Conservation (phyloP, 2,888 invertebrate genomes). For the Prosopocoilus inquinatus region DNA sequence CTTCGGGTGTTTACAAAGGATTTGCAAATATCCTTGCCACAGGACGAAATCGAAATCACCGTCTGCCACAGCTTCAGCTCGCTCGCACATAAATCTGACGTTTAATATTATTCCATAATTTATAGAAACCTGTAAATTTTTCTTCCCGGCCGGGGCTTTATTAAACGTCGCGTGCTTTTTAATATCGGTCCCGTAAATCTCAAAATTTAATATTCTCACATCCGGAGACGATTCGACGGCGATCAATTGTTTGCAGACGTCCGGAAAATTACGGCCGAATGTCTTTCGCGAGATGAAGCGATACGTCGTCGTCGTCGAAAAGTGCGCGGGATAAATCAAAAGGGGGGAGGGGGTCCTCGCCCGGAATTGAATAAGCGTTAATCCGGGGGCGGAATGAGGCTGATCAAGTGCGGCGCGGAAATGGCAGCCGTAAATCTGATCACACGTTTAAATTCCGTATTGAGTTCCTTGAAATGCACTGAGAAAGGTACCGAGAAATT, state of each 20-base stretch:
- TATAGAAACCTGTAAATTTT: slow-evolving; percentile 13
- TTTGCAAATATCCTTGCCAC: no score
- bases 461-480: slow-evolving; percentile 36
- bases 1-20: no score
- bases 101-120: slow-evolving; percentile 13
- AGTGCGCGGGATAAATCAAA: slow-evolving; percentile 30
- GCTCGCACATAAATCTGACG: not conserved
- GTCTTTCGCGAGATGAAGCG: slow-evolving; percentile 16
- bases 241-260: slow-evolving; percentile 9
- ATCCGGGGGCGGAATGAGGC: slow-evolving; percentile 29
- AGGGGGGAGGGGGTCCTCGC: slow-evolving; percentile 26
- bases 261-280: slow-evolving; percentile 4
- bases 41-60: no score
- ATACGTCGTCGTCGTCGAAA: slow-evolving; percentile 30
- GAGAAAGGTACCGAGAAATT: slow-evolving; percentile 34
- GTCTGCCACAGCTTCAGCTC: not conserved
- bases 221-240: slow-evolving; percentile 1
- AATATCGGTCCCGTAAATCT: slow-evolving; percentile 20
- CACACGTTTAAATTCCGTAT: slow-evolving; percentile 38
- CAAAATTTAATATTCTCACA: slow-evolving; percentile 19
- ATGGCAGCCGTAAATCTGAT: slow-evolving; percentile 40
- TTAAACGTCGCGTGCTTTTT: slow-evolving; percentile 17
- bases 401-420: slow-evolving; percentile 36
- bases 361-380: slow-evolving; percentile 31
- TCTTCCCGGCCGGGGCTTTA: slow-evolving; percentile 10